Conservation (phyloP, 2,888 invertebrate genomes). For the Diadegma fenestrale region DNA sequence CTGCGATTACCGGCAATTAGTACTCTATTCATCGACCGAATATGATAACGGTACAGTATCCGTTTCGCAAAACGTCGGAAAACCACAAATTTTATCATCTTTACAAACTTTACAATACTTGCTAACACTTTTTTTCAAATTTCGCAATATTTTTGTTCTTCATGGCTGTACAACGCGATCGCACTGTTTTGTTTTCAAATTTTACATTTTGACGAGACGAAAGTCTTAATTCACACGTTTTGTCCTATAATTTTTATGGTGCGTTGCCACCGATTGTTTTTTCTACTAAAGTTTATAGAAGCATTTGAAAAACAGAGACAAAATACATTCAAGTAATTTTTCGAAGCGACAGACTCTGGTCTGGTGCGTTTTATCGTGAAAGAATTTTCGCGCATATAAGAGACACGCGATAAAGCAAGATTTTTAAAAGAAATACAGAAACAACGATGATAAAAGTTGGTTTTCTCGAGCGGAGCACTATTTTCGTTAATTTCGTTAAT, state of each 20-base stretch:
- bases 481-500: background rate
- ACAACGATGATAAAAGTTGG: background rate
- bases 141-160: background rate
- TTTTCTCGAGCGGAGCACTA: background rate
- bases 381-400: background rate
- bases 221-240: background rate
- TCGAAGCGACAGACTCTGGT: background rate
- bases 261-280: too few species aligned
- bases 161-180: background rate
- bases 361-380: too few species aligned
- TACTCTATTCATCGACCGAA: too few species aligned
- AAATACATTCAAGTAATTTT: background rate
- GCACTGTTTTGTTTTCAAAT: background rate
- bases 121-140: background rate
- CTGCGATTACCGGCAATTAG: background rate
- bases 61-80: background rate
- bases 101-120: background rate
- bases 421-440: background rate
- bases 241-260: background rate
- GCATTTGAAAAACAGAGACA: background rate
- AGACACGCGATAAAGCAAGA: background rate
- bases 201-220: background rate
- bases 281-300: background rate
- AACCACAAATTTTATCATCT: slow-evolving; percentile 1
- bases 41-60: too few species aligned